Evolutionary conservation across 2,113 vertebrate species (phyloP).

Genomic region (Cichladusa arquata): DNA sequence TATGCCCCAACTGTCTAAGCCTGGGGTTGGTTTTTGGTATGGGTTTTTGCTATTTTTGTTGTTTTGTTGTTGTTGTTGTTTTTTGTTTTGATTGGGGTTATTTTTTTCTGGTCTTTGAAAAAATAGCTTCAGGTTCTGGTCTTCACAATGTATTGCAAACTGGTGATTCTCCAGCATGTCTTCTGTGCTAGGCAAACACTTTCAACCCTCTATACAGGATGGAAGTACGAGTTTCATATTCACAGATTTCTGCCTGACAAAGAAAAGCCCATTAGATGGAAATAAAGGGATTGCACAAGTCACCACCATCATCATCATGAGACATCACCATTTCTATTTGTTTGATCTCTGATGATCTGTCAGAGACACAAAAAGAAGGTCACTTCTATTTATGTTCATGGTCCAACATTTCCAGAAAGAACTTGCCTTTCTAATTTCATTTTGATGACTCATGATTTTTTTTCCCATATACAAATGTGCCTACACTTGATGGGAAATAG

Average conservation of each 20-base stretch:
- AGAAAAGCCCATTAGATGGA: neutral
- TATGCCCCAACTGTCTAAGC: neutral
- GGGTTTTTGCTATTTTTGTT: too few relatives aligned
- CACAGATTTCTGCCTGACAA: neutral
- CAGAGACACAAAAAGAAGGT: neutral
- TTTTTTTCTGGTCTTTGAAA: neutral
- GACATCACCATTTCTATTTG: neutral
- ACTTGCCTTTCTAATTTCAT: neutral
- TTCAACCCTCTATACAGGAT: neutral
- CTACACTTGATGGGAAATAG: neutral
- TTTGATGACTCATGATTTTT: neutral
- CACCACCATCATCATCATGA: neutral
- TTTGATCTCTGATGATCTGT: neutral
- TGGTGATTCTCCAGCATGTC: neutral
- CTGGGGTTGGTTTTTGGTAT: accelerated
- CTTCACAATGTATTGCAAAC: neutral
- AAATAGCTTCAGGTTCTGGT: neutral
- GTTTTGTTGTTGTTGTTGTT: neutral
- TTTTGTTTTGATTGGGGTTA: neutral
- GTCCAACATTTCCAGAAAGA: neutral
- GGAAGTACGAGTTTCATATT: neutral
- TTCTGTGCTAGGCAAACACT: neutral
- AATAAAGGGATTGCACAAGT: neutral
- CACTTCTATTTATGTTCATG: neutral
- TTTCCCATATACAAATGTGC: neutral